phyloP scores from a whole-genome alignment of 2,113 vertebrate species.

The Bambusicola thoracicus region DNA sequence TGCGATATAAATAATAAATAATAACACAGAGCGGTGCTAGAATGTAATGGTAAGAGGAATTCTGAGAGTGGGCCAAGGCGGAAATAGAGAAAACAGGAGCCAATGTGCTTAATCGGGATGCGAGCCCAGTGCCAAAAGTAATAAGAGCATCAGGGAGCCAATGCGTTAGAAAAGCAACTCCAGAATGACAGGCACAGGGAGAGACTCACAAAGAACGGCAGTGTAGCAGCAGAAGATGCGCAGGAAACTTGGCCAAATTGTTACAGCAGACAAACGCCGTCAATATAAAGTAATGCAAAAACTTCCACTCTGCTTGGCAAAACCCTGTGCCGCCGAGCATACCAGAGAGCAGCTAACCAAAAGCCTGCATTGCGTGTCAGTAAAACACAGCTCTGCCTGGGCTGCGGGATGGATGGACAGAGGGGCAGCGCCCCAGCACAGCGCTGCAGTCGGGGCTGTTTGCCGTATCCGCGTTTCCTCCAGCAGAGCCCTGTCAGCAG shows the following conservation, averaged over 20 bases:
- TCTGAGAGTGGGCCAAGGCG: conserved; percentile 27
- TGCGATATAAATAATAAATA: conserved; percentile 55
- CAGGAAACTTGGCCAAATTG: conserved; percentile 51
- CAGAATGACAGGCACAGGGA: conserved; percentile 39
- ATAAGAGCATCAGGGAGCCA: conserved; percentile 58
- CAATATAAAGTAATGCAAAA: conserved; percentile 61
- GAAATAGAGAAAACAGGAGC: conserved; percentile 64
- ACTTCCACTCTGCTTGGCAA: conserved; percentile 38
- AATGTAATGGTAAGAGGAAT: conserved; percentile 46
- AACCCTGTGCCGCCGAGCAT: background rate
- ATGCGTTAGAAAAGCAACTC: conserved; percentile 51
- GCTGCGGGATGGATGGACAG: background rate
- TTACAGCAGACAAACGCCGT: conserved; percentile 59
- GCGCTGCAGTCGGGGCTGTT: background rate
- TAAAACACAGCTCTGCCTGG: conserved; percentile 2
- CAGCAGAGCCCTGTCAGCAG: conserved; percentile 45
- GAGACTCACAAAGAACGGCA: conserved; percentile 55
- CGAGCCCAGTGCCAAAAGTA: conserved; percentile 58
- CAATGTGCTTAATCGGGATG: conserved; percentile 65
- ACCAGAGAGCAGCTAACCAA: conserved; percentile 20
- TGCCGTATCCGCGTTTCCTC: background rate
- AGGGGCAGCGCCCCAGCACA: background rate
- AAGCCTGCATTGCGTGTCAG: background rate
- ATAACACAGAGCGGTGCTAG: conserved; percentile 26
- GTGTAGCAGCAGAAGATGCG: conserved; percentile 49